Conservation (phyloP, 2,888 invertebrate species). For the Eristalinus sepulchralis region DNA sequence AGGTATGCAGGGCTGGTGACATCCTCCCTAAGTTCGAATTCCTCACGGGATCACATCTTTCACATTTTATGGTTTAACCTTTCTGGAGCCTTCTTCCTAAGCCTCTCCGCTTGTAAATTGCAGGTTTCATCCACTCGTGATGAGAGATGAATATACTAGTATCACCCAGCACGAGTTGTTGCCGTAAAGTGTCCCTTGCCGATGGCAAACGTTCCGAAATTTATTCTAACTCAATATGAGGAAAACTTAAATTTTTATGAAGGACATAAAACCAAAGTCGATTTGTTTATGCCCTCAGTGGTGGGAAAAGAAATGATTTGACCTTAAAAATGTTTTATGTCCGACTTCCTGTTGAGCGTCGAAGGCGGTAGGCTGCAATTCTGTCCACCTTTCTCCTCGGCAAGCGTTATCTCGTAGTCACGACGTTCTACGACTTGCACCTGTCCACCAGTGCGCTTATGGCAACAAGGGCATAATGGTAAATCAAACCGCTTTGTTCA, state of each 20-base stretch:
- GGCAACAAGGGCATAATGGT: not conserved
- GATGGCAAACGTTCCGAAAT: too few species aligned
- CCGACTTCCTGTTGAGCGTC: not conserved
- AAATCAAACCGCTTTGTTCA: slow-evolving; percentile 1
- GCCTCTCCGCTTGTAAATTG: too few species aligned
- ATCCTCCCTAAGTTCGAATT: too few species aligned
- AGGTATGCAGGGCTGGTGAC: too few species aligned
- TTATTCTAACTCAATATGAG: not conserved
- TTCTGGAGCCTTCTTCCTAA: too few species aligned
- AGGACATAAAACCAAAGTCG: not conserved
- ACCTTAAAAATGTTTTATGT: not conserved
- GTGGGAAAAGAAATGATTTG: not conserved
- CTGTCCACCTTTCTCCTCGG: not conserved
- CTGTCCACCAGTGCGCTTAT: not conserved
- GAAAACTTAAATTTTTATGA: not conserved
- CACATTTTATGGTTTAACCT: too few species aligned
- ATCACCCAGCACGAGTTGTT: too few species aligned
- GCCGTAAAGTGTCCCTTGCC: too few species aligned
- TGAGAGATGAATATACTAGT: too few species aligned
- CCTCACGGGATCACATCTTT: too few species aligned
- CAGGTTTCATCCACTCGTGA: too few species aligned
- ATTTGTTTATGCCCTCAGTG: not conserved
- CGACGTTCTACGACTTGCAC: not conserved
- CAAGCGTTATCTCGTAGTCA: not conserved
- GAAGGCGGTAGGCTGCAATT: not conserved